phyloP scores from a whole-genome alignment of 2,888 invertebrate species.

The Seira musarum region DNA sequence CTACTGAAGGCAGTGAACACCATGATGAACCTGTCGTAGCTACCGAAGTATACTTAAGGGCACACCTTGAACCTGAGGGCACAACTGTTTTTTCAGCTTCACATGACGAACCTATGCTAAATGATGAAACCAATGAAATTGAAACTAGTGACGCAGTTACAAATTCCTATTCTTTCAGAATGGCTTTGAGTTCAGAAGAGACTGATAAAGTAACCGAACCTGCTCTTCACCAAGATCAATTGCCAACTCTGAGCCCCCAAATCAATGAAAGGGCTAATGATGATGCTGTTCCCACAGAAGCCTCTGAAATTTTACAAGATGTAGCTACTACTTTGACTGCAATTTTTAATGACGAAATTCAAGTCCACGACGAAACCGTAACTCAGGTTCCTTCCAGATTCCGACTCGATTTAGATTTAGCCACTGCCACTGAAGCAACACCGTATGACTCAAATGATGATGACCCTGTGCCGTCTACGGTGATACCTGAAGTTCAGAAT shows the following conservation, averaged over 20 bases:
- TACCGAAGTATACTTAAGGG: neutral
- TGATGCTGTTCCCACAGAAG: neutral
- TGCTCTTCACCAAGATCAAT: neutral
- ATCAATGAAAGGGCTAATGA: neutral
- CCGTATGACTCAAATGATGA: neutral
- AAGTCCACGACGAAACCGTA: neutral
- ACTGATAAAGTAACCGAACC: neutral
- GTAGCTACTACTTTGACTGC: neutral
- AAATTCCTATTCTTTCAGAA: constrained; percentile 10
- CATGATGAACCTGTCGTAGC: neutral
- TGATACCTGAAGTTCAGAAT: neutral
- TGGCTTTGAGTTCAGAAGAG: constrained; percentile 23
- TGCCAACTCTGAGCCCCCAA: no score
- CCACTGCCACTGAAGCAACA: neutral
- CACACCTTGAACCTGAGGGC: neutral
- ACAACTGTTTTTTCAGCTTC: neutral
- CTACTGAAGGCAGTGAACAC: constrained; percentile 20
- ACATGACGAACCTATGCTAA: neutral
- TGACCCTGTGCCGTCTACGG: neutral
- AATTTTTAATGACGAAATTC: neutral
- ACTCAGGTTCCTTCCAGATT: neutral
- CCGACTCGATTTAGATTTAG: neutral
- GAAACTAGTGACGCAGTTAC: constrained; percentile 8
- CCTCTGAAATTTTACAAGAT: constrained; percentile 16
- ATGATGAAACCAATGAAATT: neutral